These are phyloP conservation scores for Syngnathus acus DNA, from an alignment of 2,797 vertebrate species.

Conservation along the genomic window DNA sequence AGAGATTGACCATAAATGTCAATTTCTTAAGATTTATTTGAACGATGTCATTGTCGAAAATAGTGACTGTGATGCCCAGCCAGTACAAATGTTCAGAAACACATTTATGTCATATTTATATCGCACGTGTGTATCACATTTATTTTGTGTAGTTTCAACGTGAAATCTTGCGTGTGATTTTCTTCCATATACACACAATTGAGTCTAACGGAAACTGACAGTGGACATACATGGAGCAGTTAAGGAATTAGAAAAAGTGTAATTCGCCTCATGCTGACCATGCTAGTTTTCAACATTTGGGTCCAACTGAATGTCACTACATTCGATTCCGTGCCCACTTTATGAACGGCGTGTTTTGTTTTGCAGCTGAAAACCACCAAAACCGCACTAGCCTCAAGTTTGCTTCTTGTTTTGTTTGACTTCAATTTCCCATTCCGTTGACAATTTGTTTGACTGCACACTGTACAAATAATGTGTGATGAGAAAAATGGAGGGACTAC, in stretches of 20 bases:
- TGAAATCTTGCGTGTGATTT: constrained; percentile 12
- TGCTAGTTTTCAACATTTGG: not conserved
- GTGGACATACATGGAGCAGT: constrained; percentile 18
- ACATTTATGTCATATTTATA: constrained; percentile 28
- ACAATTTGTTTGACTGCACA: no score
- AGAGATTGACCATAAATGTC: not conserved
- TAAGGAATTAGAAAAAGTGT: constrained; percentile 29
- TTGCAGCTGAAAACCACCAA: no score
- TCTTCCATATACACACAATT: constrained; percentile 2
- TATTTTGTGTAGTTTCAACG: constrained; percentile 17
- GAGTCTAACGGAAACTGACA: constrained; percentile 13
- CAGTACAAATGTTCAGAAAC: constrained; percentile 23
- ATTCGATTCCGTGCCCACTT: no score
- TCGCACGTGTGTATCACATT: constrained; percentile 22
- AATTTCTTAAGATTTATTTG: constrained; percentile 3
- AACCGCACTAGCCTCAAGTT: no score
- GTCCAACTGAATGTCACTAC: no score
- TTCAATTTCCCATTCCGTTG: no score
- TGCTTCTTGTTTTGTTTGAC: no score
- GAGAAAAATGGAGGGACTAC: no score
- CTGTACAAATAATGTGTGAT: no score
- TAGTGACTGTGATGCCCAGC: constrained; percentile 15
- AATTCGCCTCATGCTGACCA: no score
- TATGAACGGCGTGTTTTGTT: no score
- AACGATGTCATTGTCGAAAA: not conserved